These are phyloP conservation scores for Altica lythri DNA, from an alignment of 2,888 invertebrate species.

Conservation along the genomic window DNA sequence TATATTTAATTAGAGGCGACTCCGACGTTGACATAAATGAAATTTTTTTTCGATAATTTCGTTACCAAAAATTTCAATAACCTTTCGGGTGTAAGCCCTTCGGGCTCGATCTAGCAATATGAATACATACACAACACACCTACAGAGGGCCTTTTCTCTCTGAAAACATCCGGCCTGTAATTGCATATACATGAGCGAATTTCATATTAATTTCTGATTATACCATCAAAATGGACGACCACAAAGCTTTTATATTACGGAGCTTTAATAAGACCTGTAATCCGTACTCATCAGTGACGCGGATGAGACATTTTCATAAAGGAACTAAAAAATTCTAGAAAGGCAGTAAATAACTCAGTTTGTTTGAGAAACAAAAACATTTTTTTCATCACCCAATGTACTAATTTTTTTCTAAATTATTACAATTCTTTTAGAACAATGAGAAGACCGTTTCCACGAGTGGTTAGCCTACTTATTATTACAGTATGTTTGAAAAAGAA, in stretches of 20 bases:
- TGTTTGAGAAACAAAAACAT: no score
- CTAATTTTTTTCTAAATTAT: no score
- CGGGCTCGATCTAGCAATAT: slow-evolving; percentile 15
- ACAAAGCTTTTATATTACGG: slow-evolving; percentile 59
- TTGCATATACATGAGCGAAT: slow-evolving; percentile 60
- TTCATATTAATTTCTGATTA: slow-evolving; percentile 61
- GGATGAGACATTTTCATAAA: background rate
- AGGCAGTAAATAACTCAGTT: no score
- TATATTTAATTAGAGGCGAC: no score
- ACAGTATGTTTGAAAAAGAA: no score
- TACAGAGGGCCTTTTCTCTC: slow-evolving; percentile 44
- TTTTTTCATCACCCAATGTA: no score
- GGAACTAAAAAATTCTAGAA: background rate
- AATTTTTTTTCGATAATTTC: no score
- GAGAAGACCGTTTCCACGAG: no score
- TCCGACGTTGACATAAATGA: no score
- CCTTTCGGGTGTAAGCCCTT: slow-evolving; percentile 1
- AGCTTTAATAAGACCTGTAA: slow-evolving; percentile 58
- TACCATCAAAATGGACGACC: slow-evolving; percentile 56
- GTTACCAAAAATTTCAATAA: slow-evolving; percentile 22
- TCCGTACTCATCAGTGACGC: slow-evolving; percentile 50
- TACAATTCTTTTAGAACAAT: no score
- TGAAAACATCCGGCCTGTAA: slow-evolving; percentile 56
- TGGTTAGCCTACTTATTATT: no score
- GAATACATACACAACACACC: slow-evolving; percentile 40